Evolutionary conservation across 1,140 invertebrate species (phyloP).

Genomic region (Philopotamus ludificatus): DNA sequence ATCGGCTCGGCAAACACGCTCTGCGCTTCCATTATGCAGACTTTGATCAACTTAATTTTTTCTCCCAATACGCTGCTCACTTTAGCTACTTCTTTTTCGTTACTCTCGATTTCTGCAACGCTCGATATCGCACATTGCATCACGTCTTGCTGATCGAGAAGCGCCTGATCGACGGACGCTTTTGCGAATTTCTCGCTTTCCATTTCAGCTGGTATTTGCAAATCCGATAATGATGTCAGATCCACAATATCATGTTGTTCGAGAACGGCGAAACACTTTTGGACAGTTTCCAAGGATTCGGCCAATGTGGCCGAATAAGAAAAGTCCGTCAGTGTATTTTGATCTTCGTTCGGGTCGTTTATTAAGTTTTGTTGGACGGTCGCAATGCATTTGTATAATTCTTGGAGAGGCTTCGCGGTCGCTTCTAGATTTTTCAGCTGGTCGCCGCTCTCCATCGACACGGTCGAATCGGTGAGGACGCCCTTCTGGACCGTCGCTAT

Average conservation of each 20-base stretch:
- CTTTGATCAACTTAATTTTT: slow-evolving; percentile 45
- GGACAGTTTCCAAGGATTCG: slow-evolving; percentile 39
- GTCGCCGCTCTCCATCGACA: neutral
- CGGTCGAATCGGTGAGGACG: slow-evolving; percentile 8
- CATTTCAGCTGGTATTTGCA: slow-evolving; percentile 4
- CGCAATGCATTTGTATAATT: slow-evolving; percentile 49
- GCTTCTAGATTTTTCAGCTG: slow-evolving; percentile 27
- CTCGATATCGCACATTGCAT: slow-evolving; percentile 5
- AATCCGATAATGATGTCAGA: slow-evolving; percentile 10
- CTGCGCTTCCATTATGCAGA: slow-evolving; percentile 45
- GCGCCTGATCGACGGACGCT: slow-evolving; percentile 24
- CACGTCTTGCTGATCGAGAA: slow-evolving; percentile 24
- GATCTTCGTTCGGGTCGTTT: slow-evolving; percentile 36
- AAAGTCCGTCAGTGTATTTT: slow-evolving; percentile 26
- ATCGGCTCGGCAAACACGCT: slow-evolving; percentile 45
- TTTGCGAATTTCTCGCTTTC: slow-evolving; percentile 13
- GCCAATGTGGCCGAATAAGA: slow-evolving; percentile 30
- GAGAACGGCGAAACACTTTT: slow-evolving; percentile 40
- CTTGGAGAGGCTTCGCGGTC: slow-evolving; percentile 48
- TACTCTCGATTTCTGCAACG: neutral
- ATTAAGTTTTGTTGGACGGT: slow-evolving; percentile 44
- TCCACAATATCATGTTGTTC: slow-evolving; percentile 32
- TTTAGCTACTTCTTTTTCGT: neutral
- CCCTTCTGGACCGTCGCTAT: slow-evolving; percentile 29
- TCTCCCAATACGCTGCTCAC: slow-evolving; percentile 34